Percentiles rank a stretch among this genome's conserved stretches.
Evolutionary conservation across 1,140 invertebrate species (phyloP).

Genomic region (Drosophila sproati): DNA sequence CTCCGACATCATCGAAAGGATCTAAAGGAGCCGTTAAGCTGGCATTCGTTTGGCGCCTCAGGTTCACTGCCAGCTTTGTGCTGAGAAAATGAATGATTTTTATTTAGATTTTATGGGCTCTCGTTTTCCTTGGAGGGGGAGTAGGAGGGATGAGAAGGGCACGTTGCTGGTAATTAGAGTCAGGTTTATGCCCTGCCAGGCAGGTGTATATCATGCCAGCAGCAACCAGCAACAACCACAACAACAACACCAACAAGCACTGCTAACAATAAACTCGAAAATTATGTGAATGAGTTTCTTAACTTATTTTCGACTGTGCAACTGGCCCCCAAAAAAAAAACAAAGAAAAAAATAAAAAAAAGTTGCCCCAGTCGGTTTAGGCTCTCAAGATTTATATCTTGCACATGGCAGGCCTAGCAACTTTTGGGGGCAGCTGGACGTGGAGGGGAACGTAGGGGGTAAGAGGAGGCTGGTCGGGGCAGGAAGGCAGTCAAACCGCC

Average conservation of each 20-base stretch:
- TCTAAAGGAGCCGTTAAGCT: conserved; percentile 31
- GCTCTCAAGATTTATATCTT: conserved; percentile 75
- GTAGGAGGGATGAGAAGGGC: conserved; percentile 5
- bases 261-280: conserved; percentile 77
- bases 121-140: conserved; percentile 21
- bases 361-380: conserved; percentile 30
- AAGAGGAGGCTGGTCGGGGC: conserved; percentile 8
- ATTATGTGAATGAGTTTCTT: conserved; percentile 83
- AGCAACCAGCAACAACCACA: conserved; percentile 14
- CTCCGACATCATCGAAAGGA: conserved; percentile 27
- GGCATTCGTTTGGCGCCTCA: conserved; percentile 37
- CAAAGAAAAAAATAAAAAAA: conserved; percentile 11
- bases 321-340: background rate
- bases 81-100: conserved; percentile 71
- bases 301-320: conserved; percentile 65
- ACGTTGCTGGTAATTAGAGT: conserved; percentile 68
- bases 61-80: conserved; percentile 8
- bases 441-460: conserved; percentile 14
- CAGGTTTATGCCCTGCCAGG: conserved; percentile 69
- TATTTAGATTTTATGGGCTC: conserved; percentile 80
- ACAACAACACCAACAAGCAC: conserved; percentile 29
- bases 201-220: conserved; percentile 66
- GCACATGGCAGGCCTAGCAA: conserved; percentile 64
- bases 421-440: background rate
- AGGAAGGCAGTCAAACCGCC: conserved; percentile 14